Evolutionary conservation across 2,888 invertebrate genomes (phyloP).

Genomic region (Oasisia sp.): DNA sequence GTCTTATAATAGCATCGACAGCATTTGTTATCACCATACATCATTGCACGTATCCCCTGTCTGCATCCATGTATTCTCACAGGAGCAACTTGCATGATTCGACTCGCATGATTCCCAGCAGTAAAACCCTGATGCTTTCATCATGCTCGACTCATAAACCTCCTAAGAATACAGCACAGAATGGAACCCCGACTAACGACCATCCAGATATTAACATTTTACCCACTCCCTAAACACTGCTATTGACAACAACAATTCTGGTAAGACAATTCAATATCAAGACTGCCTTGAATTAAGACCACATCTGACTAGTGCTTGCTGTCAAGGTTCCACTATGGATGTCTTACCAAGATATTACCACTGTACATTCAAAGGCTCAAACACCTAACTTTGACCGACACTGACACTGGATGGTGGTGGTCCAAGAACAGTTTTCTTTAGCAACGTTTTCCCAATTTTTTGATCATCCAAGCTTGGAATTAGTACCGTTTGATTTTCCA

Average conservation of each 20-base stretch:
- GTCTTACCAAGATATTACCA: too few relatives aligned
- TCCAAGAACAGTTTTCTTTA: background rate
- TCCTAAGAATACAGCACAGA: background rate
- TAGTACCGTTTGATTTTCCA: background rate
- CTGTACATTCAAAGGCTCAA: background rate
- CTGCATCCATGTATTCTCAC: background rate
- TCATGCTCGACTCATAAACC: background rate
- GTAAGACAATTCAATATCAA: background rate
- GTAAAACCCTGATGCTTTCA: background rate
- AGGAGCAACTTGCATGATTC: background rate
- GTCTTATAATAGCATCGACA: background rate
- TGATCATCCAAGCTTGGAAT: background rate
- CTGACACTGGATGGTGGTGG: background rate
- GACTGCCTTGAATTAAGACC: background rate
- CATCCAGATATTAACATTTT: background rate
- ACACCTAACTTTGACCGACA: background rate
- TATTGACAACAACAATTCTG: background rate
- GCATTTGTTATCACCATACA: background rate
- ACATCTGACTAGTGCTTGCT: background rate
- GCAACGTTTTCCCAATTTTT: background rate
- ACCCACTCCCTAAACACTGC: background rate
- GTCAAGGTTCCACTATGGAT: too few relatives aligned
- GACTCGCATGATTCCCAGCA: background rate
- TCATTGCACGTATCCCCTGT: conserved; percentile 6
- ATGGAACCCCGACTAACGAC: background rate